phyloP scores from a whole-genome alignment of 2,888 invertebrate species.

The Steinernema carpocapsae region DNA sequence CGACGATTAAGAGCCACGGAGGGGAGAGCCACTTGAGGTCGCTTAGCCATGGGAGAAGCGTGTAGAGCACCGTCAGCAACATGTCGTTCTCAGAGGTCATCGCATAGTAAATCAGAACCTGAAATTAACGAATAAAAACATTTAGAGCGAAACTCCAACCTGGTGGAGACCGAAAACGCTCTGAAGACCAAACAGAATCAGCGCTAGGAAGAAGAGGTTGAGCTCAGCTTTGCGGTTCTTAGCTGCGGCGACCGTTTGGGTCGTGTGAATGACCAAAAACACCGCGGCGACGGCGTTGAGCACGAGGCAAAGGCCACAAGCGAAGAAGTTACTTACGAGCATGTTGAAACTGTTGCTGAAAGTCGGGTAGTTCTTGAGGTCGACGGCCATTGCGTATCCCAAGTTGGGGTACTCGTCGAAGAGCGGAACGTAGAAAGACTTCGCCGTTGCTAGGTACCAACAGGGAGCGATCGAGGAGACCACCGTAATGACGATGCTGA shows the following conservation, averaged over 20 bases:
- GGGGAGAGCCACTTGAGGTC: conserved; percentile 20
- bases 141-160: not conserved
- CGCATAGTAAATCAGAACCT: conserved; percentile 14
- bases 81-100: not conserved
- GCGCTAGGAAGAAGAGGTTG: conserved; percentile 10
- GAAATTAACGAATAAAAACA: not conserved
- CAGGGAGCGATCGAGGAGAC: not conserved
- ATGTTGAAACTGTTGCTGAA: conserved; percentile 22
- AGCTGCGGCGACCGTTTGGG: not conserved
- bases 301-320: conserved; percentile 7
- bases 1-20: conserved; percentile 6
- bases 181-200: conserved; percentile 1
- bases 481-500: conserved; percentile 9
- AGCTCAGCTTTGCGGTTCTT: conserved; percentile 10
- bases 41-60: conserved; percentile 1
- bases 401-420: not conserved
- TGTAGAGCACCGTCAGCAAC: conserved; percentile 17
- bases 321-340: conserved; percentile 10
- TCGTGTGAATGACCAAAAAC: not conserved
- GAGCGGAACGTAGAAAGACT: not conserved
- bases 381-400: not conserved
- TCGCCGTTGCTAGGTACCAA: not conserved
- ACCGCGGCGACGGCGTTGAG: not conserved
- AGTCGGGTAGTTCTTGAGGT: not conserved
- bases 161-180: conserved; percentile 7